Evolutionary conservation across 1,140 invertebrate genomes (phyloP).

Genomic region (Lasioglossum albipes): DNA sequence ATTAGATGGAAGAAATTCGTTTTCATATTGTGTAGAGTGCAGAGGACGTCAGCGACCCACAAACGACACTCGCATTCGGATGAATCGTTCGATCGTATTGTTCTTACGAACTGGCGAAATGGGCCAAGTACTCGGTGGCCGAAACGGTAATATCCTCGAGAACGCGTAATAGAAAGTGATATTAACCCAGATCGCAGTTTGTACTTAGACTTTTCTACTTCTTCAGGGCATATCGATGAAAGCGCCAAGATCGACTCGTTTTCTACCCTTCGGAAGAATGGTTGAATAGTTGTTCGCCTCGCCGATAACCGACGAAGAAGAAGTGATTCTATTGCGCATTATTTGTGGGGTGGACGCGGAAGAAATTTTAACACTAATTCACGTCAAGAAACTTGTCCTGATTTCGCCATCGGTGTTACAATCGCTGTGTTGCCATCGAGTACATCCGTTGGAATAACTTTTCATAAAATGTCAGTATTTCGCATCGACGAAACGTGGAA

Average conservation of each 20-base stretch:
- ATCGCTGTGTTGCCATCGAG: too few species aligned
- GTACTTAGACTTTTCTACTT: slow-evolving; percentile 11
- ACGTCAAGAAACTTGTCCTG: too few species aligned
- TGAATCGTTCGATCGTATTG: slow-evolving; percentile 37
- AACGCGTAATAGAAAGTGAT: slow-evolving; percentile 27
- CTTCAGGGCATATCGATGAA: not conserved
- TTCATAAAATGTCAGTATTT: too few species aligned
- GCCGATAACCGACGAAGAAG: not conserved
- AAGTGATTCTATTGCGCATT: too few species aligned
- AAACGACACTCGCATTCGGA: slow-evolving; percentile 11
- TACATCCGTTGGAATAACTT: too few species aligned
- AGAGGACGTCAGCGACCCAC: slow-evolving; percentile 7
- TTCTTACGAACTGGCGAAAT: slow-evolving; percentile 36
- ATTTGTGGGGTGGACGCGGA: too few species aligned
- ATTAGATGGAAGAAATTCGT: slow-evolving; percentile 13
- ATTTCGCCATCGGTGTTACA: too few species aligned
- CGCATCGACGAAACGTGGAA: too few species aligned
- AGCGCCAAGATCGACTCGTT: not conserved
- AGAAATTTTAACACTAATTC: too few species aligned
- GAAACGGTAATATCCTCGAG: slow-evolving; percentile 35
- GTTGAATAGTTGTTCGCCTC: not conserved
- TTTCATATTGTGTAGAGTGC: slow-evolving; percentile 8
- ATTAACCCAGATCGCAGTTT: slow-evolving; percentile 14
- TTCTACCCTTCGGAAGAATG: not conserved
- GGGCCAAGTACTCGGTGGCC: slow-evolving; percentile 4